Evolutionary conservation across 1,140 invertebrate genomes (phyloP).

Genomic region (Drosophila mayri): DNA sequence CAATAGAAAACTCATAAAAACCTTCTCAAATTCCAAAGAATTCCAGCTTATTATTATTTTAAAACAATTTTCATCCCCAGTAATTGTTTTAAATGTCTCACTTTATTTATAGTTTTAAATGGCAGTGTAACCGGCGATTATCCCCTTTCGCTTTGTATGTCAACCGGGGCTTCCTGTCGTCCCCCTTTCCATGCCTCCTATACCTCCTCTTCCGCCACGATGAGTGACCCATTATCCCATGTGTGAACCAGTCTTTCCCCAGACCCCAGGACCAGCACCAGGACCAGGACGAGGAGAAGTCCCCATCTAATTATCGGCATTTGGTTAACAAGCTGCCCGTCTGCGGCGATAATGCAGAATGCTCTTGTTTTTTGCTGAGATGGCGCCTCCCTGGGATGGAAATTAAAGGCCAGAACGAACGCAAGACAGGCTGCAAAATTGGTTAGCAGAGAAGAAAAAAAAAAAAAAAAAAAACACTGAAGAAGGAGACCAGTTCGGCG

Average conservation of each 20-base stretch:
- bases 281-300: neutral
- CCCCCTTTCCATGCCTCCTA: neutral
- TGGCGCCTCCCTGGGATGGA: slow-evolving; percentile 51
- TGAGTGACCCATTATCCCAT: slow-evolving; percentile 45
- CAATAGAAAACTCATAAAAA: neutral
- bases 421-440: slow-evolving; percentile 9
- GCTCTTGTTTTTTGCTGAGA: slow-evolving; percentile 44
- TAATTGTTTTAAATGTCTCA: slow-evolving; percentile 19
- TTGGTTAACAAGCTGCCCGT: slow-evolving; percentile 57
- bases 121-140: slow-evolving; percentile 12
- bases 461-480: neutral
- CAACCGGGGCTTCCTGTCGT: slow-evolving; percentile 37
- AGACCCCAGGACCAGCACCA: neutral
- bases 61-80: too few species aligned
- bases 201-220: neutral
- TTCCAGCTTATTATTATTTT: neutral
- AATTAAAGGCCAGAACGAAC: slow-evolving; percentile 50
- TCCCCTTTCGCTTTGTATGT: slow-evolving; percentile 40
- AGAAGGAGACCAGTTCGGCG: slow-evolving; percentile 26
- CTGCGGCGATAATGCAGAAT: slow-evolving; percentile 47
- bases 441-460: neutral
- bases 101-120: slow-evolving; percentile 29
- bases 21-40: fast-evolving
- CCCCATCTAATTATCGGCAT: slow-evolving; percentile 54
- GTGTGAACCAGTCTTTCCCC: slow-evolving; percentile 42